Base-by-base conservation (phyloP, 2,888 invertebrate genomes). In the Drosophila testacea region DNA sequence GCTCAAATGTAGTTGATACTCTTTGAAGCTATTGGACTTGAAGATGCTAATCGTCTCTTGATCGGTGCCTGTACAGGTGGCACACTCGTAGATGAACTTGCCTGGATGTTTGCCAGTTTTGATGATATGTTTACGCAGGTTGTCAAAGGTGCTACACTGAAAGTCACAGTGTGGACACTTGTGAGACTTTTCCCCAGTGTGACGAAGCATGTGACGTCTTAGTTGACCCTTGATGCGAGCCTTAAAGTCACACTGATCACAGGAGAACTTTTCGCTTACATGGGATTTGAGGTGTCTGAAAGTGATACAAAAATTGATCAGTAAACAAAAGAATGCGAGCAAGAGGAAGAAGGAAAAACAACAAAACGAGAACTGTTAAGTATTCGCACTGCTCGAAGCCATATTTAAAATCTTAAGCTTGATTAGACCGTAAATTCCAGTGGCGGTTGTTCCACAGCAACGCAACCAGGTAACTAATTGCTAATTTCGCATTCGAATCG, bases 71-170 rank as follows among this genome's bases (percentile, higher is more conserved):
- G 42, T 13, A 39, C 84, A 83, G 50, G 94, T 93, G 59, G 94
- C 93, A 90, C 98, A 98, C 67, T 95, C 95, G 92, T 98, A 98
- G 44, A 98, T 94, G 66, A 93, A 95, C 87, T 95, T 94, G 1
- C 96, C 97, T 0, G 94, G 94, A 93, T 98, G 98, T 56, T 96
- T 95, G 61, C 94, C 95, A 9, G 96, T 96, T 38, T 95, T 95
- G 0, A 97, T 93, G 2, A 97, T 95, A 92, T 98, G 98, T 89
- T 98, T 97, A 4, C 98, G 94, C 10, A 98, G 94, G 91, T 98
- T 98, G 91, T 97, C 98, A 95, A 96, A 92, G 22, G 92, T 95
- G 75, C 96, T 97, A 91, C 96, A 96, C 5, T 95, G 95, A 84
- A 96, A 96, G 30, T 93, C 86, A 91, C 98, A 98, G 91, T 97